phyloP scores from a whole-genome alignment of 2,888 invertebrate species.

The Phania funesta region DNA sequence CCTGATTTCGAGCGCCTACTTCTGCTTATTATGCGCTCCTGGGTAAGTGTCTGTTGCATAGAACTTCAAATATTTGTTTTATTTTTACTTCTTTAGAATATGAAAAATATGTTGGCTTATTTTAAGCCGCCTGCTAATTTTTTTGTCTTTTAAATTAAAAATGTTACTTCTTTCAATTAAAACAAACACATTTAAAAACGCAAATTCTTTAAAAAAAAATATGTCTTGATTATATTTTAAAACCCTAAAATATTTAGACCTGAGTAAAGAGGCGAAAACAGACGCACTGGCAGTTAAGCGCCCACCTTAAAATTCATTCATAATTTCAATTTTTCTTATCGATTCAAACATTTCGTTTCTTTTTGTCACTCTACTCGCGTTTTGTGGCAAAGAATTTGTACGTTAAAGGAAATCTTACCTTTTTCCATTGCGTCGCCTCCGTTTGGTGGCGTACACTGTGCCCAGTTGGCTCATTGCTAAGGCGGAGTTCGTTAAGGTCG shows the following conservation, averaged over 20 bases:
- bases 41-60: no score
- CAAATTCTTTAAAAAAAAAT: no score
- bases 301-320: slow-evolving; percentile 34
- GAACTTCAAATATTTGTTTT: no score
- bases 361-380: background rate
- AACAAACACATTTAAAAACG: no score
- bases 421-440: slow-evolving; percentile 96
- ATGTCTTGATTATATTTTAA: no score
- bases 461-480: slow-evolving; percentile 92
- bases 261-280: background rate
- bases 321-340: slow-evolving; percentile 8
- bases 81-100: no score
- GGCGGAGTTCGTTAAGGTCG: slow-evolving; percentile 80
- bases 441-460: slow-evolving; percentile 98
- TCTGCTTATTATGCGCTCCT: no score
- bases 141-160: no score
- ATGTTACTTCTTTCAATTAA: no score
- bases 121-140: no score
- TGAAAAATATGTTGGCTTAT: no score
- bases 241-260: background rate
- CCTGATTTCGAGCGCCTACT: no score
- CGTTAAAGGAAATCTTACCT: slow-evolving; percentile 84
- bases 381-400: background rate
- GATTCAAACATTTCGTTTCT: background rate
- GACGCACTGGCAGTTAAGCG: slow-evolving; percentile 1